Percentiles rank a stretch among this genome's conserved stretches.
Conservation (phyloP, 2,888 invertebrate species). For the Acanthosepion pharaonis region DNA sequence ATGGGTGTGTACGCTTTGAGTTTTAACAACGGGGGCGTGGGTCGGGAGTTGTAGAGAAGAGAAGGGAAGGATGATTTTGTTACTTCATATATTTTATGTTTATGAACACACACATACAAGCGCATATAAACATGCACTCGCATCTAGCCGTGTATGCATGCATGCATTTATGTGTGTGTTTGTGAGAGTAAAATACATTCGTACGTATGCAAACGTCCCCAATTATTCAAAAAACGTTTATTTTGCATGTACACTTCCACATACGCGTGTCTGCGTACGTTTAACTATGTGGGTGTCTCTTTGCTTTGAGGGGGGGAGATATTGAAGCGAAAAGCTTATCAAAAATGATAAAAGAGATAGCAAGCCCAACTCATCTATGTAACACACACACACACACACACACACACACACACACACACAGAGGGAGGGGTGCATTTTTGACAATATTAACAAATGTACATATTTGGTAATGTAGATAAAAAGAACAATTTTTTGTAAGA, state of each 20-base stretch:
- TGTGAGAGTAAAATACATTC: background rate
- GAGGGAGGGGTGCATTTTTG: background rate
- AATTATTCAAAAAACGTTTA: background rate
- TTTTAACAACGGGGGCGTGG: background rate
- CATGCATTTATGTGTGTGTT: background rate
- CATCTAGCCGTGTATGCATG: background rate
- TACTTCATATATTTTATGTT: background rate
- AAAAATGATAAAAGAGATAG: no score
- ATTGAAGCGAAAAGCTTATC: no score
- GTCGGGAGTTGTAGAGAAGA: background rate
- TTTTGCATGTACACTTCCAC: background rate
- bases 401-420: background rate
- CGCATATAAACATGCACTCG: background rate
- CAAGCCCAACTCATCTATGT: no score
- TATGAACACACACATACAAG: background rate
- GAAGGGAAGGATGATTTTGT: background rate
- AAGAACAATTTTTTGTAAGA: background rate
- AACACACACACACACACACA: background rate
- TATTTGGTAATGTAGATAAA: background rate
- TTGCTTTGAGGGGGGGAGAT: no score
- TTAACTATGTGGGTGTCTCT: no score
- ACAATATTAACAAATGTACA: constrained; percentile 15
- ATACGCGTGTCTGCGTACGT: background rate
- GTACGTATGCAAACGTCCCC: background rate
- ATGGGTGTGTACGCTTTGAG: background rate